Evolutionary conservation across 2,113 vertebrate genomes (phyloP).

Genomic region (Pavo muticus): DNA sequence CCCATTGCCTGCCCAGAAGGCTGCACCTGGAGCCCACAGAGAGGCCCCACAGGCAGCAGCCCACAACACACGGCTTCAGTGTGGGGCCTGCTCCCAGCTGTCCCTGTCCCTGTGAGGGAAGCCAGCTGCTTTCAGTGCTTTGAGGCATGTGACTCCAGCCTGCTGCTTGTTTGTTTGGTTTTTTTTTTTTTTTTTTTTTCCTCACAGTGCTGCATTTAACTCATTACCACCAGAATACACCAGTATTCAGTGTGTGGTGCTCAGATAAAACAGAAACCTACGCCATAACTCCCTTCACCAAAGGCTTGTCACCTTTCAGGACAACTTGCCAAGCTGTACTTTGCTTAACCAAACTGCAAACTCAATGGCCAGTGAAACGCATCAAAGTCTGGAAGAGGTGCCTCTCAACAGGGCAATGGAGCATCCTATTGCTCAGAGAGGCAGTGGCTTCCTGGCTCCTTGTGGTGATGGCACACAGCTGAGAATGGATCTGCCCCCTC

Average conservation of each 20-base stretch:
- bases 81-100: rapidly evolving
- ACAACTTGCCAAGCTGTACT: background rate
- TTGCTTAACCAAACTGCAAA: background rate
- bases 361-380: background rate
- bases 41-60: constrained; percentile 49
- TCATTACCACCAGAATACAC: background rate
- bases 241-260: background rate
- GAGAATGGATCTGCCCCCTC: background rate
- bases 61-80: background rate
- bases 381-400: background rate
- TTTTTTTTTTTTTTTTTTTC: background rate
- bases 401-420: rapidly evolving
- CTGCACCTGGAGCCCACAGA: background rate
- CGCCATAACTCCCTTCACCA: background rate
- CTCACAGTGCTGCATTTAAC: background rate
- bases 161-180: background rate
- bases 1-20: rapidly evolving
- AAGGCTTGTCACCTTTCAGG: background rate
- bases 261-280: background rate
- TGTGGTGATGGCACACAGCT: background rate
- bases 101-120: background rate
- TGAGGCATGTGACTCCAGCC: background rate
- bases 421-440: background rate
- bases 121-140: background rate
- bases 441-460: background rate